phyloP scores from a whole-genome alignment of 64 coral and sea anemone species.

The Dendrophyllia cribrosa region DNA sequence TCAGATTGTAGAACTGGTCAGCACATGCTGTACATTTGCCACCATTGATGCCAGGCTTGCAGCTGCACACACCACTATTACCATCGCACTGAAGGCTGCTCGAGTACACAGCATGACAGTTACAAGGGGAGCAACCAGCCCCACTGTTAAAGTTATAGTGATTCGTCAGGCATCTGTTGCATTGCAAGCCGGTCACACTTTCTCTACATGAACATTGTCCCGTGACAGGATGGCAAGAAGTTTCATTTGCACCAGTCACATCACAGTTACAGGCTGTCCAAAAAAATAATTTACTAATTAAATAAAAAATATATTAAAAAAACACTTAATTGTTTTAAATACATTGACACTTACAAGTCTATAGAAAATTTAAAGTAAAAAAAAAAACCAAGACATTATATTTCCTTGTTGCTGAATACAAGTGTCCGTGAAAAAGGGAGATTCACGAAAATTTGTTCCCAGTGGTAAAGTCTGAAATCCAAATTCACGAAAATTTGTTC shows the following conservation, averaged over 20 bases:
- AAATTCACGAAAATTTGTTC: too few relatives aligned
- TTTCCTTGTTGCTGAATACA: too few relatives aligned
- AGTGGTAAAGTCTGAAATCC: too few relatives aligned
- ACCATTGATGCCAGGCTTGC: constrained; percentile 73
- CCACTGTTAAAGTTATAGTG: constrained; percentile 91
- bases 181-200: constrained; percentile 62
- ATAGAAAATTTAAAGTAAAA: too few relatives aligned
- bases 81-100: constrained; percentile 72
- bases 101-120: constrained; percentile 75
- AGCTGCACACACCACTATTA: constrained; percentile 55
- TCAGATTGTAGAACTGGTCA: constrained; percentile 83
- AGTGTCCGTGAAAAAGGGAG: too few relatives aligned
- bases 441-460: too few relatives aligned
- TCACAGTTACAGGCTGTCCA: constrained; percentile 76
- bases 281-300: not conserved
- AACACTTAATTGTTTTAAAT: too few relatives aligned
- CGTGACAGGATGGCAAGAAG: constrained; percentile 73
- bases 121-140: constrained; percentile 75
- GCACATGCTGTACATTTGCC: constrained; percentile 75
- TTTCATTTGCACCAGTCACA: constrained; percentile 66
- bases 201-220: constrained; percentile 80
- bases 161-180: constrained; percentile 58
- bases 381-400: too few relatives aligned
- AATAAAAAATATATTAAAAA: too few relatives aligned
- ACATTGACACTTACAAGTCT: too few relatives aligned